A percentile compares a stretch with the other conserved stretches of the same genome.
These are phyloP conservation scores for Pomatostomus ruficeps DNA, from an alignment of 2,113 vertebrate genomes.

Conservation along the genomic window DNA sequence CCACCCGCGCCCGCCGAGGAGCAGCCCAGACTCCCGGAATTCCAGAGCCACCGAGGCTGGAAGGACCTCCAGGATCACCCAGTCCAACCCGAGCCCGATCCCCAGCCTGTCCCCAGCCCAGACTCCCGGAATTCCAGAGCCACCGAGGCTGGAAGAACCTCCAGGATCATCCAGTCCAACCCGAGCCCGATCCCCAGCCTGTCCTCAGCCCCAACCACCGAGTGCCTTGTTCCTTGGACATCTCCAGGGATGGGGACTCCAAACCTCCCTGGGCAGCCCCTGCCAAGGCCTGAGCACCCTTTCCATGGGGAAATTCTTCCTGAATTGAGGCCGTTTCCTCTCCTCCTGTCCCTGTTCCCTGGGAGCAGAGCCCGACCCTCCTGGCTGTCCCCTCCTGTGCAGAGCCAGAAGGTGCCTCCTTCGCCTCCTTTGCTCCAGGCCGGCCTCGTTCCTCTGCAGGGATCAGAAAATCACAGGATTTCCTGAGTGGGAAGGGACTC, in stretches of 20 bases:
- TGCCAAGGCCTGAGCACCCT: rapidly evolving
- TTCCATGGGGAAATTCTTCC: background rate
- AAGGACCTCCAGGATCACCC: background rate
- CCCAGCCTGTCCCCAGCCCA: background rate
- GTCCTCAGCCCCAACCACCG: background rate
- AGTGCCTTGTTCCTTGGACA: rapidly evolving
- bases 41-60: rapidly evolving
- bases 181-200: rapidly evolving
- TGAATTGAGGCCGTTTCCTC: background rate
- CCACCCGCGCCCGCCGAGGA: background rate
- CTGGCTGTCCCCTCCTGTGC: background rate
- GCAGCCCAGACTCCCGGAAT: background rate
- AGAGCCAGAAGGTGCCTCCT: background rate
- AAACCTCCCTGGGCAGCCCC: background rate
- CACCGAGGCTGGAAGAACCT: background rate
- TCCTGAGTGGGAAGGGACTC: background rate
- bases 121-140: background rate
- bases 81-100: rapidly evolving
- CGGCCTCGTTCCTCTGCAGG: background rate
- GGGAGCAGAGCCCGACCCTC: rapidly evolving
- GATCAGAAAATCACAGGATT: background rate
- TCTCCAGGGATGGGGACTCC: background rate
- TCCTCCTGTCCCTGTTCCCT: background rate
- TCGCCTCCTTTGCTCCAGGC: background rate
- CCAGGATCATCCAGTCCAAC: rapidly evolving